phyloP scores from a whole-genome alignment of 2,888 invertebrate species.

The Xestia c-nigrum region DNA sequence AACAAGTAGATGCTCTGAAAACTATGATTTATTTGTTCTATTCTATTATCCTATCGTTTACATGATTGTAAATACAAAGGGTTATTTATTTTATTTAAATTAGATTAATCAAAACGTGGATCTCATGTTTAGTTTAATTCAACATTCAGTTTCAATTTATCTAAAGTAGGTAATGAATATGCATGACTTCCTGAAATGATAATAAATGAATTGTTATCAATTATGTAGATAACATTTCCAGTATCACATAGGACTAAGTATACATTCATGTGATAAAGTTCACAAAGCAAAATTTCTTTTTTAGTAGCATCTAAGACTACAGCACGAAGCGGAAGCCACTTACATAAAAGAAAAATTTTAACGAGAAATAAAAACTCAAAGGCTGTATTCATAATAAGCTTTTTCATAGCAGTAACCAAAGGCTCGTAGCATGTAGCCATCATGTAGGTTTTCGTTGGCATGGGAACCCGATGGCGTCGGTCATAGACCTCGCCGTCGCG shows the following conservation, averaged over 20 bases:
- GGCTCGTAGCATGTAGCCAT: slow-evolving; percentile 73
- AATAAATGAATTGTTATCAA: slow-evolving; percentile 39
- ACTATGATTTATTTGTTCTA: slow-evolving; percentile 56
- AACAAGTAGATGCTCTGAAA: slow-evolving; percentile 65
- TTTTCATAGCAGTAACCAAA: slow-evolving; percentile 77
- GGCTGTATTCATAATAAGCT: slow-evolving; percentile 77
- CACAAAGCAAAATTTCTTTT: slow-evolving; percentile 6
- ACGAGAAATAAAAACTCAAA: slow-evolving; percentile 76
- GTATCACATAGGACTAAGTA: slow-evolving; percentile 10
- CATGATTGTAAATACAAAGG: slow-evolving; percentile 17
- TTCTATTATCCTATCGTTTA: slow-evolving; percentile 47
- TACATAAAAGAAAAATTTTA: slow-evolving; percentile 66
- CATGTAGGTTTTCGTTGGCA: slow-evolving; percentile 83
- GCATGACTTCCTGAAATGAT: slow-evolving; percentile 43
- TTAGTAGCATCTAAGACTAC: not conserved
- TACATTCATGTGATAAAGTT: not conserved
- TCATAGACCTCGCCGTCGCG: slow-evolving; percentile 86
- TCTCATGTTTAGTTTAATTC: slow-evolving; percentile 10
- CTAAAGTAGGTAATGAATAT: slow-evolving; percentile 9
- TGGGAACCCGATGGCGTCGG: slow-evolving; percentile 84
- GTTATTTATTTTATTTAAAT: slow-evolving; percentile 5
- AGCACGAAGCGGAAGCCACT: slow-evolving; percentile 40
- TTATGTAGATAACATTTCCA: slow-evolving; percentile 16
- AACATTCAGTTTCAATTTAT: slow-evolving; percentile 21
- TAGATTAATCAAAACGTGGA: slow-evolving; percentile 10